Base-by-base conservation (phyloP, 1,140 invertebrate genomes). In the Megalopta genalis region DNA sequence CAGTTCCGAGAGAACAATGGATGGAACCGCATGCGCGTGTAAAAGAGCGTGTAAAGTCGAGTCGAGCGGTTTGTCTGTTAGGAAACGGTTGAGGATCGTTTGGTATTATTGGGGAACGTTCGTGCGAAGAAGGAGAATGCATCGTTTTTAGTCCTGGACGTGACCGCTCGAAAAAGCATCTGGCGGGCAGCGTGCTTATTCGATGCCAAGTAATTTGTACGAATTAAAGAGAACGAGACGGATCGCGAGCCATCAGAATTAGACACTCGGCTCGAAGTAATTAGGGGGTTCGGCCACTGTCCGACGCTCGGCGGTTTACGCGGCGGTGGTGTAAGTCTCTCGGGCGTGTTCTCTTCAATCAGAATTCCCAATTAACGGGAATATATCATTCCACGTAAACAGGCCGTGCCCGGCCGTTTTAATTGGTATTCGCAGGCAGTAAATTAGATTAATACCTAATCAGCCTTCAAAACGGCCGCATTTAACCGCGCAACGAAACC, bases 201-300 rank as follows among this genome's bases (percentile, higher is more conserved):
- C 64, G 57, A 75, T 75, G 73, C 73, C 64, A 75, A 75, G 46
- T 67, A 75, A 75, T 75, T 75, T 67, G 73, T 64, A 49, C 67
- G 52, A 77, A 77, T 77, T 77, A 64, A 63, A 77, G 75, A 62
- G 75, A 69, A 62, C 75, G 66, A 70, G 75, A 77, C 42, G 67
- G 67, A 49, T 77, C 57, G 57, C 25, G 63, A 59, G 32, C 37
- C 63, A 42, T 67, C 73, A 59, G 49, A 75, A 75, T 57, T 75
- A 67, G 73, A 59, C 64, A 57, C 62, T 32, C 27, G 32, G 72
- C 25, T 39, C 63, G 49, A 75, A 57, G 64, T 57, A 57, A 57
- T 57, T 57, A 57, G 21, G 8, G 8, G 54, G 49, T 52, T 21
- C 16, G 18, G 18, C 49, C 49, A 3, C 18, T 21, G 14, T 52